A percentile compares a stretch with the other conserved stretches of the same genome.
phyloP scores from a whole-genome alignment of 37 sponge, comb jelly and placozoan species.

The Ephydatia muelleri region DNA sequence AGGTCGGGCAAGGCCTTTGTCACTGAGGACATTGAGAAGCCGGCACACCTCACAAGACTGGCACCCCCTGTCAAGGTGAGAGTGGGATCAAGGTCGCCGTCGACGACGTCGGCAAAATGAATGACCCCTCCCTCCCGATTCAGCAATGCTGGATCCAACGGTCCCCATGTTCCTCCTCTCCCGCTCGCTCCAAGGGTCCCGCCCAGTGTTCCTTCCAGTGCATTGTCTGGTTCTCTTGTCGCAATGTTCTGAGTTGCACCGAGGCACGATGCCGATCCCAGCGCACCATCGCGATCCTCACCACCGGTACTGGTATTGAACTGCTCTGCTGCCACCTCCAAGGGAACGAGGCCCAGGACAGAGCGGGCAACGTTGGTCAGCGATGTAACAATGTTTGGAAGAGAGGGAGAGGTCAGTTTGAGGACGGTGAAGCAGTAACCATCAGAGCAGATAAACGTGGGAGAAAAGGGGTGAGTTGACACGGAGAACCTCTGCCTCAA shows the following conservation, averaged over 20 bases:
- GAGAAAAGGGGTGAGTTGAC: slow-evolving; percentile 59
- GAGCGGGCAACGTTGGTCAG: slow-evolving; percentile 5
- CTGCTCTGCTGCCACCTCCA: neutral
- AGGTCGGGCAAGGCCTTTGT: slow-evolving; percentile 19
- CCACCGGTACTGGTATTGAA: neutral
- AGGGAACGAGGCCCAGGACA: neutral
- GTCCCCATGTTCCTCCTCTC: neutral
- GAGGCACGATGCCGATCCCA: neutral
- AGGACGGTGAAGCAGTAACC: slow-evolving; percentile 64
- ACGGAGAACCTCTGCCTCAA: slow-evolving; percentile 71
- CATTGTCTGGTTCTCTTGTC: neutral
- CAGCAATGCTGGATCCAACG: neutral
- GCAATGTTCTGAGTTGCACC: neutral
- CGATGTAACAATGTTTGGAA: neutral
- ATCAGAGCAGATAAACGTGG: slow-evolving; percentile 68
- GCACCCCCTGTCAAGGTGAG: neutral
- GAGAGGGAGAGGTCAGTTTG: slow-evolving; percentile 2
- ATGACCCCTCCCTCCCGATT: neutral
- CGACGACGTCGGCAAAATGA: slow-evolving; percentile 10
- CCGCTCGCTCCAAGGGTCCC: neutral
- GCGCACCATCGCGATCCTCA: neutral
- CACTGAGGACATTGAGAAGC: neutral
- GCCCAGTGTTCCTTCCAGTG: neutral
- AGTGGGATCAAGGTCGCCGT: neutral
- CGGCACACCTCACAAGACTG: neutral